A percentile compares a stretch with the other conserved stretches of the same genome.
These are phyloP conservation scores for Manis javanica DNA, from an alignment of 2,797 vertebrate genomes.

Conservation along the genomic window DNA sequence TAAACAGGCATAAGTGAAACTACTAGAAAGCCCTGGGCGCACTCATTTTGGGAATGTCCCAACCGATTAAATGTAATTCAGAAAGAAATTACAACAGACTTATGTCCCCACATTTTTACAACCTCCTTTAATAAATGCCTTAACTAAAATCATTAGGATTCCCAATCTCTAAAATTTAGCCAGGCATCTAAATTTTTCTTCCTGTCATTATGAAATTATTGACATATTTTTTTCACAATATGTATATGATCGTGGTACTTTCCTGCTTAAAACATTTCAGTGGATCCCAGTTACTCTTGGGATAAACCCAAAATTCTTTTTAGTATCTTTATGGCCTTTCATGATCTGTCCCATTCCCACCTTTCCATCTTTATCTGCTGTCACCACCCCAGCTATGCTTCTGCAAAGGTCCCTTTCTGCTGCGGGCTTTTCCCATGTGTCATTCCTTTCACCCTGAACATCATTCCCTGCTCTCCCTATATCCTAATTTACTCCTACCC, in stretches of 20 bases:
- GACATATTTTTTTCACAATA: not conserved
- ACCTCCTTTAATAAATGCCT: not conserved
- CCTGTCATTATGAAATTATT: not conserved
- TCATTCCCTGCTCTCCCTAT: not conserved
- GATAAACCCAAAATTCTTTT: not conserved
- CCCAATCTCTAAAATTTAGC: not conserved
- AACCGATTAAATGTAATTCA: not conserved
- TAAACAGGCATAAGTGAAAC: conserved; percentile 19
- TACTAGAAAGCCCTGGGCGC: not conserved
- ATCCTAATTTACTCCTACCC: not conserved
- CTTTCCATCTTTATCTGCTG: not conserved
- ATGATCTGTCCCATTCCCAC: not conserved
- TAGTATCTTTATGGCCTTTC: not conserved
- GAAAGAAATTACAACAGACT: not conserved
- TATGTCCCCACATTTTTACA: not conserved
- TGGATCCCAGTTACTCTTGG: not conserved
- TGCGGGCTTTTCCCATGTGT: not conserved
- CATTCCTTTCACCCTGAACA: not conserved
- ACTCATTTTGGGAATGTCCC: not conserved
- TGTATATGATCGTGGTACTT: not conserved
- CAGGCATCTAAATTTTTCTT: not conserved
- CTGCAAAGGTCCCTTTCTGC: not conserved
- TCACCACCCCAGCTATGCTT: not conserved
- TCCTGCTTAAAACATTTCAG: not conserved
- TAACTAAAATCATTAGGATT: not conserved